Conservation (phyloP, 2,888 invertebrate species). For the Eustalomyia histrio region DNA sequence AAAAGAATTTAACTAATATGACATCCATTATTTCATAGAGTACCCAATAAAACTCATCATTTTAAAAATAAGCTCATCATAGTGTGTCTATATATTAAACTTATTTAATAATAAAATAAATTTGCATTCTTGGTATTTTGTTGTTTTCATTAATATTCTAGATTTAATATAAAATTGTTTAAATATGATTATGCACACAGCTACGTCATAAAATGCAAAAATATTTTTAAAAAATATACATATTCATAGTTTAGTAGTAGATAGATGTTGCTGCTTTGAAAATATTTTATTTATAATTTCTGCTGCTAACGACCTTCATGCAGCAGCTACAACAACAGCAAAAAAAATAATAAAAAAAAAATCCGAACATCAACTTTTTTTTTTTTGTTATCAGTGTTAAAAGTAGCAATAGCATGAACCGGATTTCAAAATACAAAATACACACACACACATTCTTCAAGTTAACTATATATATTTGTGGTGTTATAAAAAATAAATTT, state of each 20-base stretch:
- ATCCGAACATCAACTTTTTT: slow-evolving; percentile 8
- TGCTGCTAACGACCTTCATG: slow-evolving; percentile 65
- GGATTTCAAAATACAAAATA: slow-evolving; percentile 56
- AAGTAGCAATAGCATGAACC: slow-evolving; percentile 51
- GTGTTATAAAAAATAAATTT: no score
- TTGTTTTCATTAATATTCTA: not conserved
- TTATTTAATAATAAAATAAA: not conserved
- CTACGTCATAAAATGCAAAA: slow-evolving; percentile 46
- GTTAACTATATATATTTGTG: not conserved
- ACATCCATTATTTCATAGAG: no score
- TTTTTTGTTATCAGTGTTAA: slow-evolving; percentile 40
- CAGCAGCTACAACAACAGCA: slow-evolving; percentile 43
- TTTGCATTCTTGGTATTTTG: slow-evolving; percentile 1
- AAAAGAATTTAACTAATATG: no score
- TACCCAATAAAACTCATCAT: not conserved
- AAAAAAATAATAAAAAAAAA: slow-evolving; percentile 5
- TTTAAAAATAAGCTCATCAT: not conserved
- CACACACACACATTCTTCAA: not conserved
- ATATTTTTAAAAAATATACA: not conserved
- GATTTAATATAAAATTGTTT: slow-evolving; percentile 5
- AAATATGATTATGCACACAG: slow-evolving; percentile 18
- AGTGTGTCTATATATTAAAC: not conserved
- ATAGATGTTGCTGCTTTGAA: not conserved
- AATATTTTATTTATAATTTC: not conserved
- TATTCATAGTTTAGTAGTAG: not conserved